phyloP scores from a whole-genome alignment of 2,113 vertebrate genomes.

The Chionis minor region DNA sequence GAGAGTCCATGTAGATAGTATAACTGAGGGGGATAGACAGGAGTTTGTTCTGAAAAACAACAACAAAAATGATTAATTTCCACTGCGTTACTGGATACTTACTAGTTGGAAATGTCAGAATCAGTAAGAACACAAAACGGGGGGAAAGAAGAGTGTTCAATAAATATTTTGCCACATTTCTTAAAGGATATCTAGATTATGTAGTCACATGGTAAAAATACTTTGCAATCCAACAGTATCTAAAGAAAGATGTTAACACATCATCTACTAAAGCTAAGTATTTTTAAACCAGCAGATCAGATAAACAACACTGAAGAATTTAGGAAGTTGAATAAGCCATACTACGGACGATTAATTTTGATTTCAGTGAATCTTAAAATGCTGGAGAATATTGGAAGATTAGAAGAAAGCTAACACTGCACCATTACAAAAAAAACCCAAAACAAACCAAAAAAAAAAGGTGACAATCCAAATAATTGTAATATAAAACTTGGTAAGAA shows the following conservation, averaged over 20 bases:
- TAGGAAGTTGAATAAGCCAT: neutral
- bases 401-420: neutral
- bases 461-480: neutral
- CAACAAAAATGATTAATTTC: neutral
- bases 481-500: neutral
- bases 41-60: neutral
- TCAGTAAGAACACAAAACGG: neutral
- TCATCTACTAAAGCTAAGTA: neutral
- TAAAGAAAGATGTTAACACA: slow-evolving; percentile 7
- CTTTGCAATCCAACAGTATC: neutral
- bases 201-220: neutral
- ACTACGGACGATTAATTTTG: neutral
- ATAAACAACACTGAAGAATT: slow-evolving; percentile 14
- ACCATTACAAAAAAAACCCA: neutral
- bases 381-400: neutral
- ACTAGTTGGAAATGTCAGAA: neutral
- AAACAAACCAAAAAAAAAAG: neutral
- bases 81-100: neutral
- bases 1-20: neutral
- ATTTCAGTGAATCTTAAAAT: neutral
- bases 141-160: neutral
- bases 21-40: neutral
- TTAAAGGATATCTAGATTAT: neutral
- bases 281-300: slow-evolving; percentile 24
- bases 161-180: neutral